These are phyloP conservation scores for Henricia sp. DNA, from an alignment of 53 echinoderm and acorn worm species.

Conservation along the genomic window DNA sequence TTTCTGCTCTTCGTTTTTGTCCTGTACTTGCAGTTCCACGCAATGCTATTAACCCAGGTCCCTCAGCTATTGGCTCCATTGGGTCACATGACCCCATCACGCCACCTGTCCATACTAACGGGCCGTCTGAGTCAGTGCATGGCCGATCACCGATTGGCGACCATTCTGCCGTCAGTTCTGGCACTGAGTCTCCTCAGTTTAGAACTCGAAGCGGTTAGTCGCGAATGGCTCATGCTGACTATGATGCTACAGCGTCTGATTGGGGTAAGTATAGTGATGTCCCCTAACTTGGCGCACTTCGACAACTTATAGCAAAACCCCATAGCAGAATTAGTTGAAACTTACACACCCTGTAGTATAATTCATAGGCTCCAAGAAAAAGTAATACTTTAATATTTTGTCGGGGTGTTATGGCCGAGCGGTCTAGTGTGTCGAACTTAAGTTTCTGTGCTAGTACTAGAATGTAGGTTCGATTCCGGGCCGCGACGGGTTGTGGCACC, in stretches of 20 bases:
- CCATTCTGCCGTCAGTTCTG: constrained; percentile 80
- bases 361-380: no score
- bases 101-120: constrained; percentile 91
- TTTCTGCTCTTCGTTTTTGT: no score
- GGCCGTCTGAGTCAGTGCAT: constrained; percentile 82
- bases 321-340: no score
- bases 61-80: constrained; percentile 81
- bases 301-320: no score
- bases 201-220: constrained; percentile 87
- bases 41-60: constrained; percentile 81
- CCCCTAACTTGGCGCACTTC: no score
- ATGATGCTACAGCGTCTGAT: constrained; percentile 86
- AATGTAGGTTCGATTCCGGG: no score
- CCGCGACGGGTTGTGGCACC: no score
- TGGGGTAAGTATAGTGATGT: constrained; percentile 81
- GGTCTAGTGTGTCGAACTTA: no score
- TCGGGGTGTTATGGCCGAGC: no score
- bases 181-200: constrained; percentile 91
- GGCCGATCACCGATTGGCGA: constrained; percentile 76
- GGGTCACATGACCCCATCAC: constrained; percentile 94
- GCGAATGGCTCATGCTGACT: constrained; percentile 88
- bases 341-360: no score
- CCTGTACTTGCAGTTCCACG: constrained; percentile 92
- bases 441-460: no score
- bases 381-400: no score